Evolutionary conservation across 2,888 invertebrate species (phyloP), one percentile per base, ranked within the genome.

Genomic region (Leptarthrus brevirostris): DNA sequence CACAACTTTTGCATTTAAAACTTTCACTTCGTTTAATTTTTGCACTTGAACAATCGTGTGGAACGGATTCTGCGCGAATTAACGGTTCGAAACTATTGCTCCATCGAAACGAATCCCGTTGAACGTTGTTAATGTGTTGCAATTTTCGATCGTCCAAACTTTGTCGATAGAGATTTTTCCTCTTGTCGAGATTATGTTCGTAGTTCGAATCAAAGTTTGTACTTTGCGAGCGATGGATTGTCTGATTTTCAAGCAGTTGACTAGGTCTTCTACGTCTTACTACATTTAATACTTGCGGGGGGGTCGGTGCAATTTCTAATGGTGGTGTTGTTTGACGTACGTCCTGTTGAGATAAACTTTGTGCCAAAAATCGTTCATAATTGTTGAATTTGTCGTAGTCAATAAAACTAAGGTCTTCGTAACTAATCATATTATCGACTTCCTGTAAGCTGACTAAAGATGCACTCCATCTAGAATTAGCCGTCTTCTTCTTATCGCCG

Each of bases 361-460:
- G 81, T 66, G 84, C 83, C 58, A 85, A 76, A 49, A 83, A 82
- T 74, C 83, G 82, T 77, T 85, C 85, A 70, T 86, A 86, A 73
- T 84, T 83, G 77, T 87, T 86, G 74, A 87, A 83, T 73, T 85
- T 86, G 78, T 88, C 88, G 76, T 88, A 88, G 79, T 88, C 86
- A 53, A 88, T 86, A 79, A 87, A 88, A 79, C 87, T 87, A 80
- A 88, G 84, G 78, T 88, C 87, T 75, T 87, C 86, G 79, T 88
- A 88, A 80, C 87, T 87, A 76, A 88, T 87, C 84, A 86, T 86
- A 49, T 85, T 85, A 78, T 88, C 88, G 73, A 85, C 87, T 77
- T 88, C 88, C 66, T 87, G 87, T 75, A 88, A 79, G 8, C 86
- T 87, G 76, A 87, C 86, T 75, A 88, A 77, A 0, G 87, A 87